Percentiles rank a stretch among this genome's conserved stretches.
phyloP scores from a whole-genome alignment of 2,888 invertebrate genomes.

The Mesorhabditis spiculigera region DNA sequence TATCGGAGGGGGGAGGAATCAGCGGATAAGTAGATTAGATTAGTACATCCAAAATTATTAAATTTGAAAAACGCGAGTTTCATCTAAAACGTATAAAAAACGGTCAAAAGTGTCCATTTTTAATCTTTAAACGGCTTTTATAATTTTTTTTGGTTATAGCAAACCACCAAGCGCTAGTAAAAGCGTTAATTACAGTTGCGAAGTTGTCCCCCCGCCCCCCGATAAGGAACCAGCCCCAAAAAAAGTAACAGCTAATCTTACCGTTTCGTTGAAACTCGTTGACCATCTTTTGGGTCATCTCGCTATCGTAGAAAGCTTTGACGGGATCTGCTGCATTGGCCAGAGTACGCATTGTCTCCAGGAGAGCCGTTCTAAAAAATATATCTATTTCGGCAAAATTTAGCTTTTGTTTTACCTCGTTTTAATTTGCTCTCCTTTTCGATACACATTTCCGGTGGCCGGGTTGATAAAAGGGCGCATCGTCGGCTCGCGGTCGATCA shows the following conservation, averaged over 20 bases:
- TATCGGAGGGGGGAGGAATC: no score
- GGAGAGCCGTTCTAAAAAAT: conserved; percentile 25
- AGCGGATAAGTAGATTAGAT: no score
- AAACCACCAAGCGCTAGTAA: neutral
- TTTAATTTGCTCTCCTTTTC: conserved; percentile 52
- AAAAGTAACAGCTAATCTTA: neutral
- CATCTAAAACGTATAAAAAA: no score
- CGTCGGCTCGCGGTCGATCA: conserved; percentile 41
- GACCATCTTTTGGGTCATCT: conserved; percentile 35
- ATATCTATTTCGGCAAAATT: neutral
- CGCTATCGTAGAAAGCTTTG: conserved; percentile 43
- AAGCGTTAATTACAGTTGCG: neutral
- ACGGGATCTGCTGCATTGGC: conserved; percentile 47
- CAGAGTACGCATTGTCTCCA: conserved; percentile 37
- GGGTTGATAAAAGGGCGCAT: conserved; percentile 52
- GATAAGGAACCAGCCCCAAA: neutral
- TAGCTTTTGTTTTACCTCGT: conserved; percentile 24
- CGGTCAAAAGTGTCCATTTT: no score
- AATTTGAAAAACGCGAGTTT: no score
- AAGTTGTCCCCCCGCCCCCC: neutral
- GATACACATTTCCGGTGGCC: conserved; percentile 42
- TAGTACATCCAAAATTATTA: no score
- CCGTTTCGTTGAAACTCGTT: conserved; percentile 46
- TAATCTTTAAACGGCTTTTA: no score
- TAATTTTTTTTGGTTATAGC: neutral